Base-by-base conservation (phyloP, 2,888 invertebrate species). In the Coenonympha arcania region DNA sequence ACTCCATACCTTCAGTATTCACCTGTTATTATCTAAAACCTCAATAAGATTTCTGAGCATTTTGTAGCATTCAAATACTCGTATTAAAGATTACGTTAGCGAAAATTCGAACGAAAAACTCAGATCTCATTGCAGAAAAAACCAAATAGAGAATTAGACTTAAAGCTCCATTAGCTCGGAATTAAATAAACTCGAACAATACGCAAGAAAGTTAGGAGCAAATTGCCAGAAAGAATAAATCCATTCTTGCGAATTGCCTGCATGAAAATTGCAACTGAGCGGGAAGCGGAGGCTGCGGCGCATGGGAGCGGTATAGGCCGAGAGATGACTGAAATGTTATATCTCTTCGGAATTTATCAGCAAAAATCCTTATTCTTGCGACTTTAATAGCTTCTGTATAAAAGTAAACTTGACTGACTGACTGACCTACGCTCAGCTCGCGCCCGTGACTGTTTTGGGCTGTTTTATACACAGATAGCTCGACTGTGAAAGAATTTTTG, bases 181-280 rank as follows among this genome's bases (percentile, higher is more conserved):
- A 75, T 68, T 73, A 76, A 80, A 75, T 74, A 76, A 71, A 72
- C 67, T 64, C 62, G 71, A 71, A 71, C 69, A 68, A 67, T 66
- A 65, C 70, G 60, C 62, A 63, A 63, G 70, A 65, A 70, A 75
- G 71, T 72, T 71, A 69, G 69, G 71, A 74, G 71, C 71, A 78
- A 78, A 80, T 79, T 77, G 75, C 73, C 71, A 77, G 79, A 79
- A 82, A 79, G 76, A 79, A 82, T 75, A 76, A 78, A 81, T 80
- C 77, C 75, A 74, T 79, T 78, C 76, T 75, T 72, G 73, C 71
- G 75, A 70, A 79, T 81, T 76, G 77, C 79, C 77, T 82, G 82
- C 82, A 82, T 79, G 81, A 78, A 80, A 79, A 83, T 82, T 81
- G 82, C 81, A 83, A 78, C 79, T 79, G 79, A 75, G 76, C 73